Conservation (phyloP, 2,888 invertebrate genomes). For the Proisotoma minuta region DNA sequence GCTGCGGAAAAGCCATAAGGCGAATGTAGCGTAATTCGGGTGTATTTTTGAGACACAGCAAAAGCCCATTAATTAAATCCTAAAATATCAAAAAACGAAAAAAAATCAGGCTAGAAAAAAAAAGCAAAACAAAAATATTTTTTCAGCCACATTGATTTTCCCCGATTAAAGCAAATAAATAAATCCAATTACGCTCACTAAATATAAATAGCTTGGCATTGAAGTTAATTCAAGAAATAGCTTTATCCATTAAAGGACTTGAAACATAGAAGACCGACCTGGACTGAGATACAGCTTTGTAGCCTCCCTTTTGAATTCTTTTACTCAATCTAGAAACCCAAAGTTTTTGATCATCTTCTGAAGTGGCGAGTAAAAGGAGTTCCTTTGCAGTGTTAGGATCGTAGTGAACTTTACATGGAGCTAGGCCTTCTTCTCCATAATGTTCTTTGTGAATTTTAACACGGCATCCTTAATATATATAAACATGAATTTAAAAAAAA, state of each 20-base stretch:
- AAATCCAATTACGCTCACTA: neutral
- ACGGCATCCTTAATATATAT: constrained; percentile 68
- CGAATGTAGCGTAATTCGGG: neutral
- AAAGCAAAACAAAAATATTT: neutral
- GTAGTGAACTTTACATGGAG: constrained; percentile 93
- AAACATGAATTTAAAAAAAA: neutral
- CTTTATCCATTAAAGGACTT: constrained; percentile 3
- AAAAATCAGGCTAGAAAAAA: neutral
- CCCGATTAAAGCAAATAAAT: neutral
- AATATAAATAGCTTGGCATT: neutral
- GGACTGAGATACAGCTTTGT: constrained; percentile 61
- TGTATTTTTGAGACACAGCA: neutral
- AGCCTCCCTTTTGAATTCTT: constrained; percentile 88
- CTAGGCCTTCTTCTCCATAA: constrained; percentile 53
- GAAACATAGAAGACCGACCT: constrained; percentile 44
- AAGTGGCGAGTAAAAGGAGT: constrained; percentile 79
- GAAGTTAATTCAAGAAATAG: neutral
- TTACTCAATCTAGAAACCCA: constrained; percentile 90
- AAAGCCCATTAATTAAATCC: neutral
- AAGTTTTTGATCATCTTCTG: constrained; percentile 79
- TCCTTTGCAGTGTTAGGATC: constrained; percentile 92
- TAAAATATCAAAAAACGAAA: neutral
- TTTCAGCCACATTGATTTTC: neutral
- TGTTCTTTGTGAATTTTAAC: constrained; percentile 98
- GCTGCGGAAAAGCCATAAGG: neutral